phyloP scores from a whole-genome alignment of 2,888 invertebrate genomes.

The Drosophila colorata region DNA sequence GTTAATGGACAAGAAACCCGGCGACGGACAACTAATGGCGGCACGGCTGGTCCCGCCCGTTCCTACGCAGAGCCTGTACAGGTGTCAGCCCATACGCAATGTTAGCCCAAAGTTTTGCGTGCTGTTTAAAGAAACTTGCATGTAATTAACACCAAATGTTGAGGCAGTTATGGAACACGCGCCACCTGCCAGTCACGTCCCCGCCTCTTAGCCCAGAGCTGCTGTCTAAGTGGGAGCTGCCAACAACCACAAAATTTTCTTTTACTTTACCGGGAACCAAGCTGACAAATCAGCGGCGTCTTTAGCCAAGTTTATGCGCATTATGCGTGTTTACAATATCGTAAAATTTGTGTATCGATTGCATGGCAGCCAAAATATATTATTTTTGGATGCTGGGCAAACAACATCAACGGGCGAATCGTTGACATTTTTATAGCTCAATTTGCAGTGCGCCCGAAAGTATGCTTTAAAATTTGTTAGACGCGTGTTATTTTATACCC shows the following conservation, averaged over 20 bases:
- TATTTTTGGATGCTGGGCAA: slow-evolving; percentile 41
- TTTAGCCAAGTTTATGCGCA: slow-evolving; percentile 58
- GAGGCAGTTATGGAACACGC: slow-evolving; percentile 38
- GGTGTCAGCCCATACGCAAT: slow-evolving; percentile 17
- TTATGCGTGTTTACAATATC: slow-evolving; percentile 79
- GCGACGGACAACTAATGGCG: no score
- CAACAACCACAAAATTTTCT: slow-evolving; percentile 40
- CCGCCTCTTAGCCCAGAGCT: neutral
- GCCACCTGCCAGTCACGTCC: slow-evolving; percentile 4
- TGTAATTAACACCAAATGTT: slow-evolving; percentile 77
- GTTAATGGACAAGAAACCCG: slow-evolving; percentile 79
- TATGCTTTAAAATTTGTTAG: slow-evolving; percentile 45
- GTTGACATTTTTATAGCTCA: slow-evolving; percentile 68
- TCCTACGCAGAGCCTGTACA: neutral
- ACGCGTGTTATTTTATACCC: slow-evolving; percentile 41
- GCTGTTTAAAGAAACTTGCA: slow-evolving; percentile 67
- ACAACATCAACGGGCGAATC: slow-evolving; percentile 47
- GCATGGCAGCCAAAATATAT: slow-evolving; percentile 31
- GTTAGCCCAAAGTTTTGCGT: slow-evolving; percentile 58
- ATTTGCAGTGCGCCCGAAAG: slow-evolving; percentile 56
- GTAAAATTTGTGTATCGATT: slow-evolving; percentile 79
- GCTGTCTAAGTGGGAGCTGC: no score
- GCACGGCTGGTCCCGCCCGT: slow-evolving; percentile 1
- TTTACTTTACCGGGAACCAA: neutral
- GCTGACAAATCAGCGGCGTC: neutral